Evolutionary conservation across 2,888 invertebrate genomes (phyloP).

Genomic region (Lissonota sp.): DNA sequence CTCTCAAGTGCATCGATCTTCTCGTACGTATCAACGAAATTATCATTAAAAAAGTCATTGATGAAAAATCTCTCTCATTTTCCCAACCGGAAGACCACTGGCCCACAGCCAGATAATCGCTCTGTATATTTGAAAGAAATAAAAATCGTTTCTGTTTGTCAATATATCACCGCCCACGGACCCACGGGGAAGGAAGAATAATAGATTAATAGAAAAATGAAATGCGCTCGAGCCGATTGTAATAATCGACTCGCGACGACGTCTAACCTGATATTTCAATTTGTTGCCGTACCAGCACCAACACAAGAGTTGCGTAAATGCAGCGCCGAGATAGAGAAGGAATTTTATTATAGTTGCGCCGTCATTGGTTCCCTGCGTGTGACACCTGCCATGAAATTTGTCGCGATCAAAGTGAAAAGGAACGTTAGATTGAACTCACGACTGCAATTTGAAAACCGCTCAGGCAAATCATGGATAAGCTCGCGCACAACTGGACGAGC

Average conservation of each 20-base stretch:
- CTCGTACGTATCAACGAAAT: slow-evolving; percentile 69
- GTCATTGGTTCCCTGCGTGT: slow-evolving; percentile 73
- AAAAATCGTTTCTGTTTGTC: too few species aligned
- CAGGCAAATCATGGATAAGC: slow-evolving; percentile 77
- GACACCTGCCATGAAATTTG: too few species aligned
- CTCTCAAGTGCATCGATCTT: slow-evolving; percentile 69
- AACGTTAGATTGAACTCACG: slow-evolving; percentile 67
- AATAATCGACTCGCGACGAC: too few species aligned
- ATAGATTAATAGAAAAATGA: too few species aligned
- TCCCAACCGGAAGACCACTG: slow-evolving; percentile 76
- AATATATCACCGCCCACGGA: too few species aligned
- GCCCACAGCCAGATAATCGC: slow-evolving; percentile 57
- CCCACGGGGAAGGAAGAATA: too few species aligned
- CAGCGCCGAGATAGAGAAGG: slow-evolving; percentile 71
- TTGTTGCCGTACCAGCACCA: slow-evolving; percentile 76
- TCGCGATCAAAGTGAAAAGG: not conserved
- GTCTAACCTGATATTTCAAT: slow-evolving; percentile 71
- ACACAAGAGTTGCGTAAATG: slow-evolving; percentile 73
- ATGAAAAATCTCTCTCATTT: slow-evolving; percentile 53
- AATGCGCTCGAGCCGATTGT: too few species aligned
- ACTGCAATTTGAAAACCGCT: slow-evolving; percentile 77
- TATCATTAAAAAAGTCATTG: slow-evolving; percentile 65
- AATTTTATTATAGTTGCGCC: slow-evolving; percentile 72
- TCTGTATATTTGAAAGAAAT: too few species aligned
- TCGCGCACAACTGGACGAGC: slow-evolving; percentile 76